Evolutionary conservation across 1,140 invertebrate genomes (phyloP), one percentile per base, ranked within the genome.

Genomic region (Sitophilus oryzae): DNA sequence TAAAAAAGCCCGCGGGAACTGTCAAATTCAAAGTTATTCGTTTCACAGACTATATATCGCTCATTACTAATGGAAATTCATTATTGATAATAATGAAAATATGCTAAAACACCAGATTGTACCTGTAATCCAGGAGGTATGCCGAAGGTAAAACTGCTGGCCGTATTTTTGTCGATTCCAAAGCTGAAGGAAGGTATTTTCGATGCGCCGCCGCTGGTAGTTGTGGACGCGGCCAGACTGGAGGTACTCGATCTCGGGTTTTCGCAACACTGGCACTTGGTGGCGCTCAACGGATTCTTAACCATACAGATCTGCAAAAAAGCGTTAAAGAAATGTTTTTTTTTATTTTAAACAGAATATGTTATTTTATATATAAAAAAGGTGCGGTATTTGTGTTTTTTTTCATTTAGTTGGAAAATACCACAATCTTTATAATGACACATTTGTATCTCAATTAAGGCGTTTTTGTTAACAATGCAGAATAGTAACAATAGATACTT

Each of bases 141-240:
- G 23, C 61, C 60, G 47, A 64, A 61, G 20, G 52, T 61, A 52
- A 64, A 65, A 3, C 37, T 18, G 14, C 56, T 16, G 16, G 55
- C 10, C 16, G 61, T 21, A 25, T 61, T 57, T 49, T 74, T 72
- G 37, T 74, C 69, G 38, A 77, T 66, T 5, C 73, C 75, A 66
- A 78, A 77, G 55, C 73, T 66, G 50, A 69, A 67, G 34, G 21
- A 38, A 14, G 59, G 42, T 30, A 18, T 47, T 59, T 20, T 58
- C n/a, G 11, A 49, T 16, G 10, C 10, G 49, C 10, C 6, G 42
- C 20, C 23, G 18, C 35, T 34, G 38, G 0, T 2, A 16, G 20
- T 34, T 47, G 22, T 3, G 3, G 5, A 5, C 5, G 6, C 10
- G 3, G 10, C 18, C 14, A 9, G 16, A 8, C 9, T 15, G 4